Evolutionary conservation across 2,113 vertebrate genomes (phyloP), one percentile per base, ranked within the genome.

Genomic region (Podocnemis expansa): DNA sequence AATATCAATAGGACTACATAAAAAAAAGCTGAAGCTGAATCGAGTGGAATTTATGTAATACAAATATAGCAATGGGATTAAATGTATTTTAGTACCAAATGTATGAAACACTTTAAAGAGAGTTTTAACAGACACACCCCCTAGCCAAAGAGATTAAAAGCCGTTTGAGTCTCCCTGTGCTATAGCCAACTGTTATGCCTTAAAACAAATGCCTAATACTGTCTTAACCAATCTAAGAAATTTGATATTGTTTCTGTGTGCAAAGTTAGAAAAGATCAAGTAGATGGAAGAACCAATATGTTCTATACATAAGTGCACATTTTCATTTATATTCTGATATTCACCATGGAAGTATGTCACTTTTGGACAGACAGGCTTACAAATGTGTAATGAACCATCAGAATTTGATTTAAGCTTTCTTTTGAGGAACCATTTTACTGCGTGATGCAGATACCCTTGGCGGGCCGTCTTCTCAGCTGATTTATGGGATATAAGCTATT

Each of bases 1-100:
- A 98, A 98, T 98, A 97, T 98, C 95, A 98, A 97, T 98, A 87
- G 88, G 76, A 95, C 96, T 94, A 84, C 38, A 75, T 2, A 67
- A 93, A 91, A 97, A 97, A 93, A 55, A 93, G 58, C 31, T 91
- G 83, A 63, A 95, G 49, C 80, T 91, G 60, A 81, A 90, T 49
- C 86, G 80, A 95, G 89, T 60, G 24, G 22, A 54, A n/a, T 97
- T 95, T 91, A 60, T 96, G 94, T 70, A 90, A 49, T 80, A 92
- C 10, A 93, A 94, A 87, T 58, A 11, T 52, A 89, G 45, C 22
- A 70, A 63, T 41, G 41, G 67, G 75, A 94, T 94, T 96, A 92
- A 87, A 84, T 84, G 76, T 81, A 79, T 92, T 56, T 92, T 63
- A 12, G 41, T 70, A 89, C 49, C 17, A 91, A 92, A 92, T 83